Conservation (phyloP, 1,140 invertebrate genomes). For the Potamilus streckersoni region DNA sequence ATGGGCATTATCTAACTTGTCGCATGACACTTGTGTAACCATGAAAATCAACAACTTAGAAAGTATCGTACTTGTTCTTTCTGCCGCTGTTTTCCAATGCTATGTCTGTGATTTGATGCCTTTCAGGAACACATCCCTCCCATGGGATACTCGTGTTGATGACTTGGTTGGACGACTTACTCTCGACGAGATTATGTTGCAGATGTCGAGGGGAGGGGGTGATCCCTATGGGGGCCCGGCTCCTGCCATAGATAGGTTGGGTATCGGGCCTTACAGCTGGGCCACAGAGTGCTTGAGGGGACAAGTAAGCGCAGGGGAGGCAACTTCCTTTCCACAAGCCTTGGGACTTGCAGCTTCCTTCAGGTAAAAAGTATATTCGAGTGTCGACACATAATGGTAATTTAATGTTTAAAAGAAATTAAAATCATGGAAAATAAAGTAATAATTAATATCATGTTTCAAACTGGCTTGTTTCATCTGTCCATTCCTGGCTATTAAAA, state of each 20-base stretch:
- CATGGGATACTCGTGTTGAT: conserved; percentile 47
- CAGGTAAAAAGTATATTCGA: conserved; percentile 34
- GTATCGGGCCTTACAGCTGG: conserved; percentile 54
- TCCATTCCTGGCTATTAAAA: neutral
- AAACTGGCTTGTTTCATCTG: too few relatives aligned
- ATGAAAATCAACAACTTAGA: too few relatives aligned
- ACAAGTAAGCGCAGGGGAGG: conserved; percentile 42
- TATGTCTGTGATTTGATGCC: conserved; percentile 7
- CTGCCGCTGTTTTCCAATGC: too few relatives aligned
- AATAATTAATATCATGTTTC: neutral
- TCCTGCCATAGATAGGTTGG: conserved; percentile 45
- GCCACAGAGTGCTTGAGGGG: conserved; percentile 58
- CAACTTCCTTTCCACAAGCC: conserved; percentile 57
- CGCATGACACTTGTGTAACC: too few relatives aligned
- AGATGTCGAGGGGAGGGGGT: conserved; percentile 55
- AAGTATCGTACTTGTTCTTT: too few relatives aligned
- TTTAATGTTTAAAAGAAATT: neutral
- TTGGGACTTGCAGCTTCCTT: conserved; percentile 57
- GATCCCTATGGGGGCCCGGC: conserved; percentile 43
- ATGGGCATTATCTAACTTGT: too few relatives aligned
- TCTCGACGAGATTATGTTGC: conserved; percentile 53
- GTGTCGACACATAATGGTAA: neutral
- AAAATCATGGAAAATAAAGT: neutral
- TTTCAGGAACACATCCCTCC: conserved; percentile 43
- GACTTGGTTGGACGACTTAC: conserved; percentile 55